Evolutionary conservation across 1,140 invertebrate genomes (phyloP).

Genomic region (Drosophila pallidifrons): DNA sequence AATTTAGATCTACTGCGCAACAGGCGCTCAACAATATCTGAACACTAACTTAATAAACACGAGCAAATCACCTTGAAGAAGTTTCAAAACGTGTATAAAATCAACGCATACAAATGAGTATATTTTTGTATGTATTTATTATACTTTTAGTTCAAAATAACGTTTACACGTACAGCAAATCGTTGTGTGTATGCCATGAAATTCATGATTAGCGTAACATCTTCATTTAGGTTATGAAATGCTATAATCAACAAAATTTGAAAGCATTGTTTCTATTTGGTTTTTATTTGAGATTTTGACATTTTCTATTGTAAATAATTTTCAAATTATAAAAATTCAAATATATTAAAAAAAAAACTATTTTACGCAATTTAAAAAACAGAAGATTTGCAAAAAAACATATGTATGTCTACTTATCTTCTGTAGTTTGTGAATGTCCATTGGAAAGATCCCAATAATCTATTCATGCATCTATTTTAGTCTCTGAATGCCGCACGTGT

Average conservation of each 20-base stretch:
- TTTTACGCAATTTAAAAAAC: no score
- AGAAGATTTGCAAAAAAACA: no score
- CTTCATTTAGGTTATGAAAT: no score
- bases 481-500: slow-evolving; percentile 1
- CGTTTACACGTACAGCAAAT: not conserved
- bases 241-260: no score
- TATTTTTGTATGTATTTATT: not conserved
- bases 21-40: slow-evolving; percentile 66
- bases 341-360: no score
- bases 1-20: slow-evolving; percentile 63
- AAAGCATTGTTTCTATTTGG: no score
- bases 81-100: slow-evolving; percentile 39
- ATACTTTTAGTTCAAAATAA: not conserved
- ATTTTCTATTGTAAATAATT: no score
- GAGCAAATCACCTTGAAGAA: slow-evolving; percentile 29
- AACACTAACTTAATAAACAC: slow-evolving; percentile 44
- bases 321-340: no score
- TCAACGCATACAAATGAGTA: not conserved
- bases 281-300: no score
- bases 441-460: not conserved
- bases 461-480: not conserved
- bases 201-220: not conserved
- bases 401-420: no score
- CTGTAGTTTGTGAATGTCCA: not conserved
- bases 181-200: not conserved